phyloP scores from a whole-genome alignment of 2,888 invertebrate genomes.

The Tyria jacobaeae region DNA sequence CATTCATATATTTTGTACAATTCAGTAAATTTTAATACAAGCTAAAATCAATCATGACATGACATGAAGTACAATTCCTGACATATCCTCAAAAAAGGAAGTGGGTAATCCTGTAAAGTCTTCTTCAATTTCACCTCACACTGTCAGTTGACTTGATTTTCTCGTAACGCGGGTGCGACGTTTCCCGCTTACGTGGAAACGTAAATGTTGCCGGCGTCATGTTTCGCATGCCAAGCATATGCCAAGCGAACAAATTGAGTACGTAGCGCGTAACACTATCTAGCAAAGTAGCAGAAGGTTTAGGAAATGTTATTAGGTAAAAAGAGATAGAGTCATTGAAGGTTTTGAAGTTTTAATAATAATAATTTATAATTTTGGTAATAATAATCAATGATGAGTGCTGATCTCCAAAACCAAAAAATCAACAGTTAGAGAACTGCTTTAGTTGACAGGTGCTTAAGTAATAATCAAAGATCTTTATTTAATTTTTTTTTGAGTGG shows the following conservation, averaged over 20 bases:
- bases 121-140: slow-evolving; percentile 59
- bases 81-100: slow-evolving; percentile 34
- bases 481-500: too few species aligned
- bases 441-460: background rate
- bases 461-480: too few species aligned
- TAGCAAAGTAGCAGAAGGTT: slow-evolving; percentile 27
- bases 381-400: too few species aligned
- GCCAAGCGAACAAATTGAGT: slow-evolving; percentile 71
- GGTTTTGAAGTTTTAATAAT: too few species aligned
- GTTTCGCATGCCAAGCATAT: slow-evolving; percentile 64
- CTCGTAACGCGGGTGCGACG: slow-evolving; percentile 64
- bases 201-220: slow-evolving; percentile 70
- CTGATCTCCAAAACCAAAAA: background rate
- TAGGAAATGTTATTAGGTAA: too few species aligned
- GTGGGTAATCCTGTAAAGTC: slow-evolving; percentile 50
- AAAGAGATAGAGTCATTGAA: too few species aligned
- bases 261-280: slow-evolving; percentile 40
- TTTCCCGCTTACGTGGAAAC: slow-evolving; percentile 62
- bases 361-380: too few species aligned
- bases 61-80: slow-evolving; percentile 38
- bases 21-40: background rate
- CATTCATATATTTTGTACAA: background rate
- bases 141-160: slow-evolving; percentile 69
- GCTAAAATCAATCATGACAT: slow-evolving; percentile 11
- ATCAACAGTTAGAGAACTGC: background rate